These are phyloP conservation scores for Steinernema feltiae DNA, from an alignment of 1,140 invertebrate genomes.

Conservation along the genomic window DNA sequence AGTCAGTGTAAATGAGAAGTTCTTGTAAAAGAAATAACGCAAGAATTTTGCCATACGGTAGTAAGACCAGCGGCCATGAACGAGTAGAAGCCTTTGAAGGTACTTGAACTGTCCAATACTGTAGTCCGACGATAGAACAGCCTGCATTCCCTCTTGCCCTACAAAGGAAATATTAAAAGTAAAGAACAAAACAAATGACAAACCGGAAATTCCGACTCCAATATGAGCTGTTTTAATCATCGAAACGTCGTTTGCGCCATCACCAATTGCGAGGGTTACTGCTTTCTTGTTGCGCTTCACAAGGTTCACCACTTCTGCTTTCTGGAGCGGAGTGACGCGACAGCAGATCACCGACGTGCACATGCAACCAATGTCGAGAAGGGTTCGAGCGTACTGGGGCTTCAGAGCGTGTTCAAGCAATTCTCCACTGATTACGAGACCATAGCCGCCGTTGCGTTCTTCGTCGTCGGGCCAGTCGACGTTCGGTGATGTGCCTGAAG, in stretches of 20 bases:
- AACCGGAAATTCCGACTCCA: constrained; percentile 65
- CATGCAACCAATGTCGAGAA: constrained; percentile 68
- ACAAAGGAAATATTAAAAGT: constrained; percentile 23
- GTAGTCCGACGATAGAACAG: constrained; percentile 92
- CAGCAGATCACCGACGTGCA: constrained; percentile 83
- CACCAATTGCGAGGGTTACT: constrained; percentile 87
- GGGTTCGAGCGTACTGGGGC: constrained; percentile 75
- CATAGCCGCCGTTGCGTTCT: constrained; percentile 68
- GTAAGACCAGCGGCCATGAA: constrained; percentile 94
- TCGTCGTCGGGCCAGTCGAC: neutral
- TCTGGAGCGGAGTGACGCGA: constrained; percentile 91
- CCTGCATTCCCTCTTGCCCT: constrained; percentile 89
- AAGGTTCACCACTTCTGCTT: constrained; percentile 92
- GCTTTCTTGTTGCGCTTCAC: constrained; percentile 75
- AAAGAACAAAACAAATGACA: constrained; percentile 10
- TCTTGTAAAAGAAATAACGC: constrained; percentile 98
- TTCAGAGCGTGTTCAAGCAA: constrained; percentile 85
- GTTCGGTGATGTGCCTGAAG: neutral
- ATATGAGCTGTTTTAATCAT: constrained; percentile 99
- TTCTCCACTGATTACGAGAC: constrained; percentile 92
- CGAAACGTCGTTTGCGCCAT: constrained; percentile 98
- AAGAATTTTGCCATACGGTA: constrained; percentile 95
- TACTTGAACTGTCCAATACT: constrained; percentile 94
- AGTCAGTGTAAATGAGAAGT: constrained; percentile 96
- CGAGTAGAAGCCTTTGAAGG: constrained; percentile 84